phyloP scores from a whole-genome alignment of 2,797 vertebrate species.

The Pygocentrus nattereri region DNA sequence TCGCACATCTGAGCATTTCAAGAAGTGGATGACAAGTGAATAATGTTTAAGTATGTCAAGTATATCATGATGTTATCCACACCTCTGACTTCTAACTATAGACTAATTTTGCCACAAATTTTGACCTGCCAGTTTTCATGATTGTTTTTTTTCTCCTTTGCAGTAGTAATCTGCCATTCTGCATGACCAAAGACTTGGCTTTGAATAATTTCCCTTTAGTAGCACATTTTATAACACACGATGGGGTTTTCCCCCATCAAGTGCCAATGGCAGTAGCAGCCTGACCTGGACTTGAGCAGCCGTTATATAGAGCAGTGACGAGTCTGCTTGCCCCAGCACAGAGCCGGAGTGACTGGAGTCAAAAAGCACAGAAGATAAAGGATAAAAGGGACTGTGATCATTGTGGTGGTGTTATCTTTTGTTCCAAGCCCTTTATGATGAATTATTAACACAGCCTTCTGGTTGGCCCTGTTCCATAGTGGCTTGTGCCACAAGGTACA shows the following conservation, averaged over 20 bases:
- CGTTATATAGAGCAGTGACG: slow-evolving; percentile 22
- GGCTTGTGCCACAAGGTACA: slow-evolving; percentile 70
- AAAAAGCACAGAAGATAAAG: slow-evolving; percentile 63
- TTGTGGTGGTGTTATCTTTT: slow-evolving; percentile 64
- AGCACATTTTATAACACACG: neutral
- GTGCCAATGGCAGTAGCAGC: neutral
- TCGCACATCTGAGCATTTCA: too few species aligned
- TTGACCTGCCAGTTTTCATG: too few species aligned
- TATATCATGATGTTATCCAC: too few species aligned
- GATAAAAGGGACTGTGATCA: slow-evolving; percentile 72
- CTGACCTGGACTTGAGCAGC: slow-evolving; percentile 42
- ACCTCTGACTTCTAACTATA: too few species aligned
- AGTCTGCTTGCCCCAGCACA: slow-evolving; percentile 38
- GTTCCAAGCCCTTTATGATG: slow-evolving; percentile 70
- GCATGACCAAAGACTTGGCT: neutral
- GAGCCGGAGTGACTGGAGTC: slow-evolving; percentile 57
- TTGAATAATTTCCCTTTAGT: neutral
- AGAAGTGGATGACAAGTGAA: too few species aligned
- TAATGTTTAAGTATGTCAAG: neutral
- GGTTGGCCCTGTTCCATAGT: slow-evolving; percentile 74
- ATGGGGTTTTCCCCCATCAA: neutral
- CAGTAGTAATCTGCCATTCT: neutral
- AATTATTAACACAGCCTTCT: slow-evolving; percentile 87
- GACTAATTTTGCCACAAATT: too few species aligned
- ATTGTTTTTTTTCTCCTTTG: too few species aligned